A percentile compares a stretch with the other conserved stretches of the same genome.
Evolutionary conservation across 1,140 invertebrate genomes (phyloP).

Genomic region (Dreissena polymorpha): DNA sequence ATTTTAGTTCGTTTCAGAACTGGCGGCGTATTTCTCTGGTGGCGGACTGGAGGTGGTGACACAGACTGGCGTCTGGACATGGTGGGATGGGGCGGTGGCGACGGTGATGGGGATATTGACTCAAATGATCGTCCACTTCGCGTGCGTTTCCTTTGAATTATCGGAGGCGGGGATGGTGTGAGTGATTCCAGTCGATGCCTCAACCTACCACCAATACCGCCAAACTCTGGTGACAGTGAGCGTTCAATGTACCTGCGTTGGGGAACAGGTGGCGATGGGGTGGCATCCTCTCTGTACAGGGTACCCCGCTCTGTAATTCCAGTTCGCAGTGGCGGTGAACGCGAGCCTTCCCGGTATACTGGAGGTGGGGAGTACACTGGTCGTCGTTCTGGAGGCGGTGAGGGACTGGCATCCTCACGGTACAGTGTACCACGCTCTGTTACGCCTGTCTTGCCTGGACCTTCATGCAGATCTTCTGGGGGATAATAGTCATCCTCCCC

Average conservation of each 20-base stretch:
- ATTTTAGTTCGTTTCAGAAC: conserved; percentile 26
- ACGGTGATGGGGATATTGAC: conserved; percentile 43
- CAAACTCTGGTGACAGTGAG: conserved; percentile 15
- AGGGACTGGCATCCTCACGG: conserved; percentile 40
- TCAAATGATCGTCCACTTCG: conserved; percentile 26
- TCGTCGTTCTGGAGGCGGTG: conserved; percentile 23
- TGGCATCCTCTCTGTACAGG: conserved; percentile 37
- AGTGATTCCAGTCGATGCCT: conserved; percentile 24
- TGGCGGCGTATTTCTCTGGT: conserved; percentile 43
- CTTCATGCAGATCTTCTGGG: conserved; percentile 46
- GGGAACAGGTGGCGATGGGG: conserved; percentile 29
- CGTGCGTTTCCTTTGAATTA: conserved; percentile 3
- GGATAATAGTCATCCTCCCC: conserved; percentile 46
- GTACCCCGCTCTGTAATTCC: conserved; percentile 45
- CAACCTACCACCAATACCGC: neutral
- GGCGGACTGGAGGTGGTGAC: conserved; percentile 15
- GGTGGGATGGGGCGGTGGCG: conserved; percentile 31
- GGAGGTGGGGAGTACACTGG: conserved; percentile 24
- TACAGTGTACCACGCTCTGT: conserved; percentile 48
- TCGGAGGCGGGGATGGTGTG: conserved; percentile 22
- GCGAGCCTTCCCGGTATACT: conserved; percentile 38
- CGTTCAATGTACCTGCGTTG: conserved; percentile 10
- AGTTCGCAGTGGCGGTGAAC: conserved; percentile 43
- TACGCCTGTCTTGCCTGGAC: conserved; percentile 49
- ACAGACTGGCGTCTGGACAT: conserved; percentile 9